Conservation (phyloP, 1,140 invertebrate species). For the Eufriesea mexicana region DNA sequence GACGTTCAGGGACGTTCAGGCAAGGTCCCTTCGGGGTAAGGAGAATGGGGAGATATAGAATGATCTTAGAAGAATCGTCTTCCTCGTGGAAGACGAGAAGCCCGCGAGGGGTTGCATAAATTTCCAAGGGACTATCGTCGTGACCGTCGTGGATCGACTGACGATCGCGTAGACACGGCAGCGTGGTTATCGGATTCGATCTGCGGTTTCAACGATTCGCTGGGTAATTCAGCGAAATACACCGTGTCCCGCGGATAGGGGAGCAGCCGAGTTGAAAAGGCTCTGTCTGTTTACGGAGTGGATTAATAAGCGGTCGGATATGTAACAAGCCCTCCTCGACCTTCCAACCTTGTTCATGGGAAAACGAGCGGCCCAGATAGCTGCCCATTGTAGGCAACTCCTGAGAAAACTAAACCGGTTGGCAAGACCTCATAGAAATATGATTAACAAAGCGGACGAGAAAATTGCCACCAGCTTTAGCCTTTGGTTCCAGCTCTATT, state of each 20-base stretch:
- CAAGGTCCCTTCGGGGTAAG: no score
- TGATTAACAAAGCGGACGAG: conserved; percentile 26
- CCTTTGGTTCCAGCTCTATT: no score
- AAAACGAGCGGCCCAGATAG: conserved; percentile 41
- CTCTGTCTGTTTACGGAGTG: conserved; percentile 41
- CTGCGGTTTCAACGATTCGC: conserved; percentile 17
- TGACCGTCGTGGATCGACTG: background rate
- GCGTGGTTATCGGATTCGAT: background rate
- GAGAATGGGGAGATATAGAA: no score
- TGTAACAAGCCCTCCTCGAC: conserved; percentile 49
- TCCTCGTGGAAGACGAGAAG: no score
- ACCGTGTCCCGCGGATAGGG: background rate
- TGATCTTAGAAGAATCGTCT: background rate
- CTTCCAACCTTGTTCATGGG: conserved; percentile 50
- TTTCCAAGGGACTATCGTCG: background rate
- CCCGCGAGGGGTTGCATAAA: no score
- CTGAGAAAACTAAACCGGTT: conserved; percentile 36
- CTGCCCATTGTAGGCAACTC: conserved; percentile 29
- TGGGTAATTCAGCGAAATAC: conserved; percentile 15
- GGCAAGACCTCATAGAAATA: conserved; percentile 32
- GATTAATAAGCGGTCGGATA: conserved; percentile 53
- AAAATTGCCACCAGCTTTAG: conserved; percentile 4
- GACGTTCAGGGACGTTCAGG: no score
- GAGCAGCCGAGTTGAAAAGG: conserved; percentile 22
- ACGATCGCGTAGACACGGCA: background rate